phyloP scores from a whole-genome alignment of 2,113 vertebrate genomes.

The Trematomus loennbergii region DNA sequence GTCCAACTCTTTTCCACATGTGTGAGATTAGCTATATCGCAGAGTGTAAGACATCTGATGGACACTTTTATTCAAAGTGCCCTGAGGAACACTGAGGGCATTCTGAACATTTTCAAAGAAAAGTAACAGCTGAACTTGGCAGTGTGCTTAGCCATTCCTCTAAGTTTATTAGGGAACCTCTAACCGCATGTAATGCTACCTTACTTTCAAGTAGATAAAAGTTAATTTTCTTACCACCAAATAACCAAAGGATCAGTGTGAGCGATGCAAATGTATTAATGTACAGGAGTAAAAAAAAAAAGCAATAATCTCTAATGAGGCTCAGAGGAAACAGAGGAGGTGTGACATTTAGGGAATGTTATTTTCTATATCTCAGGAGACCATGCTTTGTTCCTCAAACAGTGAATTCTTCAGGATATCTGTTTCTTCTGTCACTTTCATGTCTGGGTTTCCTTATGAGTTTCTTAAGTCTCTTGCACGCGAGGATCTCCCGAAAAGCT shows the following conservation, averaged over 20 bases:
- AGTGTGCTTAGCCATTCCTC: slow-evolving; percentile 12
- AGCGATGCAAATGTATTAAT: not conserved
- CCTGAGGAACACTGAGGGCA: slow-evolving; percentile 30
- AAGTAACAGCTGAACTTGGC: slow-evolving; percentile 58
- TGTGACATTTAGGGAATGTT: not conserved
- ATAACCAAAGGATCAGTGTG: not conserved
- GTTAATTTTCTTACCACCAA: not conserved
- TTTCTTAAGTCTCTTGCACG: slow-evolving; percentile 12
- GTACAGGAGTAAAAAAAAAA: not conserved
- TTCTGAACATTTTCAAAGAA: slow-evolving; percentile 47
- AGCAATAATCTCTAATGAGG: not conserved
- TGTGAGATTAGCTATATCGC: slow-evolving; percentile 53
- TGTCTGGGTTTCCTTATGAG: not conserved
- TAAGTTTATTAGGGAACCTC: slow-evolving; percentile 8
- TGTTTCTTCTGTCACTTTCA: not conserved
- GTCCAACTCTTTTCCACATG: slow-evolving; percentile 52
- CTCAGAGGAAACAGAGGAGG: not conserved
- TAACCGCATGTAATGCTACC: not conserved
- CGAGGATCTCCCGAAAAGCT: slow-evolving; percentile 27
- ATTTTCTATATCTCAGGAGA: not conserved
- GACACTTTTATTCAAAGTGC: slow-evolving; percentile 49
- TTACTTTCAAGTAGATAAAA: slow-evolving; percentile 3
- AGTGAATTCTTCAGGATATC: not conserved
- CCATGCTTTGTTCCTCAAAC: not conserved
- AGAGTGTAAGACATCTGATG: slow-evolving; percentile 34